Base-by-base conservation (phyloP, 1,140 invertebrate genomes). In the Sycophila sp. region DNA sequence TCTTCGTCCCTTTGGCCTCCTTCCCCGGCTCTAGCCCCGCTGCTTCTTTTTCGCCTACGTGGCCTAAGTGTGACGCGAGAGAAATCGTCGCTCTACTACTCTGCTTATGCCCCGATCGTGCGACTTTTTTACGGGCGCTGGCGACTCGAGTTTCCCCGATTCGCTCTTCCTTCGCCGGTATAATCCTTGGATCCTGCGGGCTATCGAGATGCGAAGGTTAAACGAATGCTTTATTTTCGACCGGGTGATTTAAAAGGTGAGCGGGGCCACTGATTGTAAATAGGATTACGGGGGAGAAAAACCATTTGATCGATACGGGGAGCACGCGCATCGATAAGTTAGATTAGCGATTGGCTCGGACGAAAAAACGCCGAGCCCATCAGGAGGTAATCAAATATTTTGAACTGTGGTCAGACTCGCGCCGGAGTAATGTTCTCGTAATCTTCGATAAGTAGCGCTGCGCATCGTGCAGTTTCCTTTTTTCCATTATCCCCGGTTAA, bases 131-230 rank as follows among this genome's bases (percentile, higher is more conserved):
- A n/a, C n/a, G n/a, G n/a, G n/a, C n/a, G n/a, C n/a, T n/a, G n/a
- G n/a, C n/a, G n/a, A n/a, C n/a, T n/a, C n/a, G n/a, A n/a, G n/a
- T n/a, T n/a, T n/a, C n/a, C n/a, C n/a, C n/a, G n/a, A n/a, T n/a
- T n/a, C n/a, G n/a, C n/a, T n/a, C n/a, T n/a, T n/a, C n/a, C n/a
- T n/a, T n/a, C n/a, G n/a, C n/a, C n/a, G n/a, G n/a, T n/a, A n/a
- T n/a, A n/a, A n/a, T n/a, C n/a, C n/a, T n/a, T n/a, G n/a, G n/a
- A n/a, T n/a, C n/a, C n/a, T n/a, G n/a, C n/a, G n/a, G n/a, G n/a
- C n/a, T n/a, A n/a, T n/a, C n/a, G n/a, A n/a, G n/a, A 13, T 42
- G 32, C 49, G 65, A 56, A 69, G 64, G 30, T 67, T 38, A 49
- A 28, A 36, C 17, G 45, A 59, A 22, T 59, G 56, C 19, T 59